Evolutionary conservation across 2,113 vertebrate genomes (phyloP).

Genomic region (Chauna torquata): DNA sequence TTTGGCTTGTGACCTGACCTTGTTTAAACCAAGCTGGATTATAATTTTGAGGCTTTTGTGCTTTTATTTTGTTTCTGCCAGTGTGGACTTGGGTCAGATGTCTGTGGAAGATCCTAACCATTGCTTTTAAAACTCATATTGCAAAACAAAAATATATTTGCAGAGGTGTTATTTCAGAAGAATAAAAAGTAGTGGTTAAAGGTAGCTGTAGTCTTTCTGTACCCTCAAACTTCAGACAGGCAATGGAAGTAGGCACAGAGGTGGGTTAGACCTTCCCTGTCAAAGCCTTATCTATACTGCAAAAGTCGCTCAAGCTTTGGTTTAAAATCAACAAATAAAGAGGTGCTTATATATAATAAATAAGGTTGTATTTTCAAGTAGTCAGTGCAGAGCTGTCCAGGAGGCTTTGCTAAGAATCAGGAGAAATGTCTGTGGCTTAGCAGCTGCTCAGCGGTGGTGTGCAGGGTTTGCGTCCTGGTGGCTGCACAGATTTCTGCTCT

Average conservation of each 20-base stretch:
- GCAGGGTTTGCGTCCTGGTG: background rate
- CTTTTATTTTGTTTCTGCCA: background rate
- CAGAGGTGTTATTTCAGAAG: background rate
- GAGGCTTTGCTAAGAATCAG: background rate
- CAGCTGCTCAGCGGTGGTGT: background rate
- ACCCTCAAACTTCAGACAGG: background rate
- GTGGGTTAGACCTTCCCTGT: background rate
- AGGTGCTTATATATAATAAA: background rate
- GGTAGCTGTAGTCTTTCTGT: background rate
- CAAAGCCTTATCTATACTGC: background rate
- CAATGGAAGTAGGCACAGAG: background rate
- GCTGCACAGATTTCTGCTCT: background rate
- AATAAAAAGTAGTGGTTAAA: background rate
- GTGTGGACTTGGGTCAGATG: rapidly evolving
- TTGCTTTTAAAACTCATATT: background rate
- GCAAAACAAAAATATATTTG: background rate
- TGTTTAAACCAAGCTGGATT: background rate
- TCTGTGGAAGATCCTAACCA: rapidly evolving
- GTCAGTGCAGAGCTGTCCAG: background rate
- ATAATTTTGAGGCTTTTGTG: background rate
- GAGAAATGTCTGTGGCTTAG: background rate
- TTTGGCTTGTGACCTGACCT: background rate
- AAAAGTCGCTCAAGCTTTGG: background rate
- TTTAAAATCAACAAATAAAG: background rate
- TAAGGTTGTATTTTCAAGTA: background rate